A percentile compares a stretch with the other conserved stretches of the same genome.
Evolutionary conservation across 2,113 vertebrate species (phyloP).

Genomic region (Meles meles): DNA sequence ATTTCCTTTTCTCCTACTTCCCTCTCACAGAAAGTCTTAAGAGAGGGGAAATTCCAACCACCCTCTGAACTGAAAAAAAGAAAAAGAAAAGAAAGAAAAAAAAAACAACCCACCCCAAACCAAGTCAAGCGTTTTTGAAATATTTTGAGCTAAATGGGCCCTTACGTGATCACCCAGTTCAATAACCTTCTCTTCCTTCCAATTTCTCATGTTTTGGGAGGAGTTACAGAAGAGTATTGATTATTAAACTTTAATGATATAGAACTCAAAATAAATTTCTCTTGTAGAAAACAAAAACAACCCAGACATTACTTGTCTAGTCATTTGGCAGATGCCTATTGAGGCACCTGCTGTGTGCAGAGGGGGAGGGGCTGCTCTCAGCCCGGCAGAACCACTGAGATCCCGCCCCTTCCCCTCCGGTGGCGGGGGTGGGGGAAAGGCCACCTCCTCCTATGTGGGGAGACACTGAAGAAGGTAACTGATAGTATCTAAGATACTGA

Average conservation of each 20-base stretch:
- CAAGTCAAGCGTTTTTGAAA: background rate
- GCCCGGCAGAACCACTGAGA: background rate
- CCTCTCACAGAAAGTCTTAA: background rate
- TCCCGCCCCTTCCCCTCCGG: background rate
- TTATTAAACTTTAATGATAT: constrained; percentile 31
- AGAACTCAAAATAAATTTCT: constrained; percentile 4
- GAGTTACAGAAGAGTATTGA: background rate
- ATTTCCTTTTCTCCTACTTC: constrained; percentile 56
- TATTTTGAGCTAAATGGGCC: background rate
- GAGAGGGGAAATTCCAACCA: constrained; percentile 34
- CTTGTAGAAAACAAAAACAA: background rate
- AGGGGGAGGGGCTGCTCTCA: background rate
- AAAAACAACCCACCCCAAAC: background rate
- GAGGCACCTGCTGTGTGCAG: background rate
- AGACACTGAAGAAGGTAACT: background rate
- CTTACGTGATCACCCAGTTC: background rate
- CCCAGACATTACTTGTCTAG: background rate
- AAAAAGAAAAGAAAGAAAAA: too few relatives aligned
- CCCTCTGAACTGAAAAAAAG: background rate
- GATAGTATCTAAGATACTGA: background rate
- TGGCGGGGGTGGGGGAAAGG: too few relatives aligned
- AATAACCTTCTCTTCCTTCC: background rate
- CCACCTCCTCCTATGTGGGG: background rate
- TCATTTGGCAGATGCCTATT: background rate
- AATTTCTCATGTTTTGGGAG: background rate